Percentiles rank a stretch among this genome's conserved stretches.
Conservation (phyloP, 2,888 invertebrate genomes). For the Rosalia funebris region DNA sequence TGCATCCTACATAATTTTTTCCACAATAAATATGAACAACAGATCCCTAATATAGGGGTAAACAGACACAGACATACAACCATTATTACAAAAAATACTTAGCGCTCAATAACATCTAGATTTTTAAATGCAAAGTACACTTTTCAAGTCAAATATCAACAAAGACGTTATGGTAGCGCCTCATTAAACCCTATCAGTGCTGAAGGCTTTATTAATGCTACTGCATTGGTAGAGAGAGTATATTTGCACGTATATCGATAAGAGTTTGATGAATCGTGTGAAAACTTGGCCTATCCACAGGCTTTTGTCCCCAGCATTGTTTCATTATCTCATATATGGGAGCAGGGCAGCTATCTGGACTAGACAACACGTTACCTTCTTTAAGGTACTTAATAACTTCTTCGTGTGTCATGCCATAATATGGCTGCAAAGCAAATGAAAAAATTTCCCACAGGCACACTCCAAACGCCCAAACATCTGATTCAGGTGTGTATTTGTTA, state of each 20-base stretch:
- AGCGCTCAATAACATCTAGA: slow-evolving; percentile 10
- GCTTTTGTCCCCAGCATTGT: slow-evolving; percentile 91
- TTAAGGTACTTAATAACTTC: slow-evolving; percentile 95
- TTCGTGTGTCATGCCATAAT: slow-evolving; percentile 97
- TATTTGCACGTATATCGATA: slow-evolving; percentile 57
- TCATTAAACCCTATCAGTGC: neutral
- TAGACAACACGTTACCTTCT: slow-evolving; percentile 89
- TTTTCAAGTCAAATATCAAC: neutral
- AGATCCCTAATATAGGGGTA: slow-evolving; percentile 19
- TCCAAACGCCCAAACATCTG: slow-evolving; percentile 98
- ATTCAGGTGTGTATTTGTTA: slow-evolving; percentile 95
- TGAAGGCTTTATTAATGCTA: slow-evolving; percentile 26
- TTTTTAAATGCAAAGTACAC: neutral
- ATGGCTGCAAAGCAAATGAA: slow-evolving; percentile 95
- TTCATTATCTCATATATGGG: slow-evolving; percentile 92
- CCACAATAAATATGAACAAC: slow-evolving; percentile 9
- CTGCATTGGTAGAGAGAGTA: slow-evolving; percentile 49
- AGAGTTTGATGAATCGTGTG: slow-evolving; percentile 82
- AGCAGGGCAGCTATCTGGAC: slow-evolving; percentile 90
- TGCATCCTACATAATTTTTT: slow-evolving; percentile 1
- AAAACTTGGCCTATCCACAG: slow-evolving; percentile 87
- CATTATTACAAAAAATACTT: slow-evolving; percentile 18
- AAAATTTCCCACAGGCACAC: slow-evolving; percentile 98
- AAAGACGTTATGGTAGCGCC: slow-evolving; percentile 5
- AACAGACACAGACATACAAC: slow-evolving; percentile 24